Conservation (phyloP, 2,888 invertebrate species). For the Fragum sueziense region DNA sequence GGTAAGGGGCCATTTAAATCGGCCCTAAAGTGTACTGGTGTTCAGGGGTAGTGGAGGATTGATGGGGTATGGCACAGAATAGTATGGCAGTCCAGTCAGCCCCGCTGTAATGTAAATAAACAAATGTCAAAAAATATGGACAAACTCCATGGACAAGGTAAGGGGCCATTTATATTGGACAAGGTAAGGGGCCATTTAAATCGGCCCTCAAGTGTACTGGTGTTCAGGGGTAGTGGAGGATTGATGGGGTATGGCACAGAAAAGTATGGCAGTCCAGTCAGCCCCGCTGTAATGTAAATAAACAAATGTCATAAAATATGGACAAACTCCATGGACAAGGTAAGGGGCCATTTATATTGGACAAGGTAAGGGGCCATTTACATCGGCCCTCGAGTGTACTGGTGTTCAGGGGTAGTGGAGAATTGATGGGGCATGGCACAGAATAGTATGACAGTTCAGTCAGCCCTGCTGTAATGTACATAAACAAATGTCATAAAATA, state of each 20-base stretch:
- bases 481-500: slow-evolving; percentile 77
- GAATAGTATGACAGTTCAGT: slow-evolving; percentile 65
- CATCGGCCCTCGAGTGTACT: slow-evolving; percentile 84
- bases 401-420: slow-evolving; percentile 86
- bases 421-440: slow-evolving; percentile 83
- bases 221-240: slow-evolving; percentile 86
- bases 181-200: slow-evolving; percentile 82
- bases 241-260: slow-evolving; percentile 82
- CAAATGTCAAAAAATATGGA: too few relatives aligned
- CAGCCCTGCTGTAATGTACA: slow-evolving; percentile 33
- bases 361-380: slow-evolving; percentile 83
- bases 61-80: slow-evolving; percentile 80
- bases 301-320: too few relatives aligned
- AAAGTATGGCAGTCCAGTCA: slow-evolving; percentile 62
- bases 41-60: slow-evolving; percentile 87
- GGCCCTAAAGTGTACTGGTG: slow-evolving; percentile 84
- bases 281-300: slow-evolving; percentile 33
- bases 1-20: slow-evolving; percentile 83
- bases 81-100: slow-evolving; percentile 69
- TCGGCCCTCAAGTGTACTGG: slow-evolving; percentile 84
- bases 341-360: too few relatives aligned
- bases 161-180: slow-evolving; percentile 72
- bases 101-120: slow-evolving; percentile 32
- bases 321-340: too few relatives aligned
- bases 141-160: too few relatives aligned